phyloP scores from a whole-genome alignment of 2,888 invertebrate species.

The Tipula helvola region DNA sequence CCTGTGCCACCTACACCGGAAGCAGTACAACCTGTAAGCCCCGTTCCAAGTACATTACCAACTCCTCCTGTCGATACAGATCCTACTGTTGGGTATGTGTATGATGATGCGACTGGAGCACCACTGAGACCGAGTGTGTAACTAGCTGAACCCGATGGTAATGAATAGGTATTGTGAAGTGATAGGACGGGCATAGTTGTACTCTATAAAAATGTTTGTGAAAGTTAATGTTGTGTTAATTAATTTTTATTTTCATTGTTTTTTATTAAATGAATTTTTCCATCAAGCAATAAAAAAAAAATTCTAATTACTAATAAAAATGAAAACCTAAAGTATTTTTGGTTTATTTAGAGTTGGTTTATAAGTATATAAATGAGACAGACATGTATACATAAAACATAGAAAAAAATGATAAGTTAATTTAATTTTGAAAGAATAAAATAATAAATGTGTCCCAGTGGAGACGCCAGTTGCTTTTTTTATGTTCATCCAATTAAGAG shows the following conservation, averaged over 20 bases:
- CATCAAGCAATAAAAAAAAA: not conserved
- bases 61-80: constrained; percentile 25
- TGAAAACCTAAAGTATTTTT: not conserved
- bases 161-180: constrained; percentile 36
- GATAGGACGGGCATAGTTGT: constrained; percentile 49
- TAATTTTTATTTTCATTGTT: not conserved
- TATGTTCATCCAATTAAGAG: not conserved
- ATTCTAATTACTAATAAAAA: not conserved
- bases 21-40: constrained; percentile 16
- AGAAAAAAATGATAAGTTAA: not conserved
- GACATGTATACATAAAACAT: not conserved
- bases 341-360: not conserved
- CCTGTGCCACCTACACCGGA: constrained; percentile 13
- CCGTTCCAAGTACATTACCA: constrained; percentile 25
- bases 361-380: not conserved
- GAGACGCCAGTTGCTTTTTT: not conserved
- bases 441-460: not conserved
- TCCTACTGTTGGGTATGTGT: constrained; percentile 31
- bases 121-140: constrained; percentile 34
- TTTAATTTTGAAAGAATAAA: not conserved
- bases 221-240: not conserved
- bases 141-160: constrained; percentile 34
- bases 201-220: constrained; percentile 35
- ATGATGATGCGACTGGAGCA: constrained; percentile 27
- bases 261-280: not conserved